Conservation (phyloP, 2,113 vertebrate species). For the Bungarus multicinctus region DNA sequence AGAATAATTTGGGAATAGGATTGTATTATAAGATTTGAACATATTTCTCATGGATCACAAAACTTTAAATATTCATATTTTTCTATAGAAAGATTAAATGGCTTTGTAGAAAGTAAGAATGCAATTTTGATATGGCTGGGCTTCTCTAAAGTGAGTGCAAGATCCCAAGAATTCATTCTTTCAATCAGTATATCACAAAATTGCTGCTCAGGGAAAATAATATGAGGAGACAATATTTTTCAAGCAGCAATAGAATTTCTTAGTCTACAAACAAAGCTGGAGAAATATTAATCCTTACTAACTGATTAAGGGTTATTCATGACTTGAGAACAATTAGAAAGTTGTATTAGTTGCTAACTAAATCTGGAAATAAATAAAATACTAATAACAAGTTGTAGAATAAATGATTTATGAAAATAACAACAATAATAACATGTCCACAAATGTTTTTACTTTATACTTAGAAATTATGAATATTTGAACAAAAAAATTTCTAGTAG, state of each 20-base stretch:
- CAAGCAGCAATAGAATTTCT: neutral
- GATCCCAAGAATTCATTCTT: neutral
- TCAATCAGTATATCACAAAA: neutral
- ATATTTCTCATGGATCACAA: neutral
- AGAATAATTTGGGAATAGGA: neutral
- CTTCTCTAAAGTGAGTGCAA: constrained; percentile 17
- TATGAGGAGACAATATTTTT: neutral
- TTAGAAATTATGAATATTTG: neutral
- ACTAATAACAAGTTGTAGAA: neutral
- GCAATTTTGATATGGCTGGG: neutral
- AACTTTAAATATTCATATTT: constrained; percentile 11
- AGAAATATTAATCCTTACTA: neutral
- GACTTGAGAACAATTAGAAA: neutral
- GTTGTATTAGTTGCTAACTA: neutral
- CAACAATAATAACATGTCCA: neutral
- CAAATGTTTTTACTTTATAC: neutral
- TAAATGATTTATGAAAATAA: neutral
- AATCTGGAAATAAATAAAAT: neutral
- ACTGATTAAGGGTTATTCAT: neutral
- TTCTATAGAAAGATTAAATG: neutral
- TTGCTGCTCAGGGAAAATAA: neutral
- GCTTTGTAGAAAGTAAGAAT: neutral
- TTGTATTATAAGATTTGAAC: neutral
- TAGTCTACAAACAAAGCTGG: neutral
- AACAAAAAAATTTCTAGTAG: neutral